Evolutionary conservation across 2,113 vertebrate species (phyloP).

Genomic region (Ceratotherium simum): DNA sequence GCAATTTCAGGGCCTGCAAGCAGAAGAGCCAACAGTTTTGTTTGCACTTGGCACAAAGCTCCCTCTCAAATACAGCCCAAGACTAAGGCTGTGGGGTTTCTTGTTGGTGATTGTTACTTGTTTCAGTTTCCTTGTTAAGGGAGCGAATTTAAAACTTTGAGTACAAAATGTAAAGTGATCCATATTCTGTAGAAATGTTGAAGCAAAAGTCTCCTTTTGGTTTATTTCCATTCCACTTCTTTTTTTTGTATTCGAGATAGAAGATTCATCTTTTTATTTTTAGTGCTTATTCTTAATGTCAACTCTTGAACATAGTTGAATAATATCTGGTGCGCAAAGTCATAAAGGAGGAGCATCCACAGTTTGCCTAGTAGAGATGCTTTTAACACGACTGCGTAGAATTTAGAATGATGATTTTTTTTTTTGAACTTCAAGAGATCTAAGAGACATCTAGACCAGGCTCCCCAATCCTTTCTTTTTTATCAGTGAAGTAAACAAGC

Average conservation of each 20-base stretch:
- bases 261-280: slow-evolving; percentile 38
- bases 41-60: slow-evolving; percentile 21
- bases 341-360: neutral
- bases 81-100: neutral
- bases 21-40: neutral
- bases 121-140: slow-evolving; percentile 63
- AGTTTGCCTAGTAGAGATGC: neutral
- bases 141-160: slow-evolving; percentile 46
- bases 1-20: neutral
- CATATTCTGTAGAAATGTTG: slow-evolving; percentile 17
- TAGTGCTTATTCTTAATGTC: slow-evolving; percentile 5
- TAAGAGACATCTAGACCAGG: neutral
- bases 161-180: slow-evolving; percentile 41
- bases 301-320: neutral
- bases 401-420: slow-evolving; percentile 6
- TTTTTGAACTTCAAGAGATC: neutral
- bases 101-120: slow-evolving; percentile 17
- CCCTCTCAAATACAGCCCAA: neutral
- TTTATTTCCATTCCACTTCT: slow-evolving; percentile 40
- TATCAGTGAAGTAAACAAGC: neutral
- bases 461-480: neutral
- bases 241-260: neutral
- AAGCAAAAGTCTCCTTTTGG: slow-evolving; percentile 34
- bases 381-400: slow-evolving; percentile 4
- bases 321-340: neutral